Percentiles rank a stretch among this genome's conserved stretches.
Evolutionary conservation across 2,113 vertebrate genomes (phyloP).

Genomic region (Empidonax alnorum): DNA sequence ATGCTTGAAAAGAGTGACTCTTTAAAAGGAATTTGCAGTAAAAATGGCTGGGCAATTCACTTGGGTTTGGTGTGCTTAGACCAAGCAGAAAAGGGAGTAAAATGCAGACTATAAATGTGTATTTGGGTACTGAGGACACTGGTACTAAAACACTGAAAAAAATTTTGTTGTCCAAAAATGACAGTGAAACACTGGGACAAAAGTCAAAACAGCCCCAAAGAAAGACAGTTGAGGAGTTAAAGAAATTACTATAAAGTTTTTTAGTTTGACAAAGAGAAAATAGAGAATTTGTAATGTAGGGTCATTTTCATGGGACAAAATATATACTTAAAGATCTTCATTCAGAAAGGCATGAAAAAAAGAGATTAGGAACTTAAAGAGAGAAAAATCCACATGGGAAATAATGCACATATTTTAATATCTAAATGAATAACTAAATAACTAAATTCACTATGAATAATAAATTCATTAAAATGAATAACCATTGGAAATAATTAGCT

Average conservation of each 20-base stretch:
- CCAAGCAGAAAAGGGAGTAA: not conserved
- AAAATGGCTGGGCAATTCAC: not conserved
- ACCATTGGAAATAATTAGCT: slow-evolving; percentile 19
- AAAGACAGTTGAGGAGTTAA: not conserved
- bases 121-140: not conserved
- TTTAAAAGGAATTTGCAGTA: not conserved
- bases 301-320: not conserved
- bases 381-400: slow-evolving; percentile 28
- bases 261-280: not conserved
- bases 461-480: not conserved
- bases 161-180: not conserved
- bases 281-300: not conserved
- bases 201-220: not conserved
- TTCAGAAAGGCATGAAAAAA: slow-evolving; percentile 7
- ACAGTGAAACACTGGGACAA: not conserved
- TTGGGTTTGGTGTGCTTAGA: not conserved
- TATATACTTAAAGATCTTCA: not conserved
- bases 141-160: not conserved
- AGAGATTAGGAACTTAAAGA: slow-evolving; percentile 6
- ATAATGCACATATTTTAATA: not conserved
- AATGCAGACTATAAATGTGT: not conserved
- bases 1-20: not conserved
- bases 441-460: no score
- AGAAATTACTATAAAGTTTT: not conserved
- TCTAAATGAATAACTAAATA: not conserved